A percentile compares a stretch with the other conserved stretches of the same genome.
Evolutionary conservation across 2,797 vertebrate genomes (phyloP).

Genomic region (Enteromius unitaeniatus): DNA sequence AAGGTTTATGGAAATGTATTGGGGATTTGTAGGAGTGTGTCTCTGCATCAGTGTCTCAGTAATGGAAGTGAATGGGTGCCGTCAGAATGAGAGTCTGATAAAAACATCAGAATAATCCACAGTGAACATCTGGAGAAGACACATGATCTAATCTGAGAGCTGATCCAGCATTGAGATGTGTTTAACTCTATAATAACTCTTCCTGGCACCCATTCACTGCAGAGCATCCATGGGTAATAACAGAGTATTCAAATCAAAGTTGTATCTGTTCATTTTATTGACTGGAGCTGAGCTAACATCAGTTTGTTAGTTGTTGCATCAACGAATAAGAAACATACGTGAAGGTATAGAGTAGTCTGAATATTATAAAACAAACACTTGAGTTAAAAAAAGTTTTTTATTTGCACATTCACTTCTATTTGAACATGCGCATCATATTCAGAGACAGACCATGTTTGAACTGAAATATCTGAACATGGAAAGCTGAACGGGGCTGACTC

Average conservation of each 20-base stretch:
- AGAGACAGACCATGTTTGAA: no score
- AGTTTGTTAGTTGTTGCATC: neutral
- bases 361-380: neutral
- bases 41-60: neutral
- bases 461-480: neutral
- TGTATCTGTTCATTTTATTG: neutral
- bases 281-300: neutral
- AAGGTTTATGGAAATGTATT: no score
- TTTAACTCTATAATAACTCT: no score
- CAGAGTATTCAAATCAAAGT: neutral
- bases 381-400: conserved; percentile 12
- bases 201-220: no score
- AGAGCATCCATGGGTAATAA: no score
- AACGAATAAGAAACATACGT: neutral
- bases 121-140: no score
- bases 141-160: no score
- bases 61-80: neutral
- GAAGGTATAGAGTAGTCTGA: neutral
- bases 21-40: no score
- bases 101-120: neutral
- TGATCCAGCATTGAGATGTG: no score
- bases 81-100: no score
- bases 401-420: neutral
- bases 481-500: neutral
- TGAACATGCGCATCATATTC: neutral